These are phyloP conservation scores for Allophyes oxyacanthae DNA, from an alignment of 2,888 invertebrate species.

Conservation along the genomic window DNA sequence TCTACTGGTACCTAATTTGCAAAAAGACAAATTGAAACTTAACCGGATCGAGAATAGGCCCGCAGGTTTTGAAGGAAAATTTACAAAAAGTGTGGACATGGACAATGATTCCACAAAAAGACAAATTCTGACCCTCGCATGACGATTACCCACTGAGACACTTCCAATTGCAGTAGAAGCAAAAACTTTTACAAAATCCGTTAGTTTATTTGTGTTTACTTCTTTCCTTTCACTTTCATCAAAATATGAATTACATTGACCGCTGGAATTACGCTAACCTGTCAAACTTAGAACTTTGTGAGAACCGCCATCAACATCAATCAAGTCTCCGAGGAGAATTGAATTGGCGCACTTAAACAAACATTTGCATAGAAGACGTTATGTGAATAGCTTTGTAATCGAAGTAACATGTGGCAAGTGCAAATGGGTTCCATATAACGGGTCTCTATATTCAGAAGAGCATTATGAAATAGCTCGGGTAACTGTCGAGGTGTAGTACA, in stretches of 20 bases:
- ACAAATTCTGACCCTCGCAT: too few species aligned
- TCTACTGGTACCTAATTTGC: too few species aligned
- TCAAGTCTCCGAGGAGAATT: slow-evolving; percentile 70
- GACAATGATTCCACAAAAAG: too few species aligned
- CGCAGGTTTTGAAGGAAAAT: too few species aligned
- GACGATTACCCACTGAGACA: too few species aligned
- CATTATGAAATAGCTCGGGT: slow-evolving; percentile 66
- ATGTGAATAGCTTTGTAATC: slow-evolving; percentile 76
- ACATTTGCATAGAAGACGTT: slow-evolving; percentile 77
- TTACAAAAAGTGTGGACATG: too few species aligned
- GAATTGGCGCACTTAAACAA: slow-evolving; percentile 74
- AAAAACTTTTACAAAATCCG: too few species aligned
- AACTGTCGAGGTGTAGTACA: slow-evolving; percentile 58
- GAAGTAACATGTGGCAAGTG: slow-evolving; percentile 77
- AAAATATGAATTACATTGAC: slow-evolving; percentile 28
- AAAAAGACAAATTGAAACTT: too few species aligned
- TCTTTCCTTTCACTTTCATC: background rate
- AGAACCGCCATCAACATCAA: slow-evolving; percentile 65
- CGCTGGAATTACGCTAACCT: slow-evolving; percentile 9
- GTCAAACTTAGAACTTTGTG: slow-evolving; percentile 35
- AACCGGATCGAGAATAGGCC: too few species aligned
- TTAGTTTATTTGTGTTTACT: too few species aligned
- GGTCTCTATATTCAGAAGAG: slow-evolving; percentile 69
- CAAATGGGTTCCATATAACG: slow-evolving; percentile 82
- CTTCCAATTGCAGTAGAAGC: too few species aligned